Evolutionary conservation across 2,113 vertebrate genomes (phyloP).

Genomic region (Anser cygnoides): DNA sequence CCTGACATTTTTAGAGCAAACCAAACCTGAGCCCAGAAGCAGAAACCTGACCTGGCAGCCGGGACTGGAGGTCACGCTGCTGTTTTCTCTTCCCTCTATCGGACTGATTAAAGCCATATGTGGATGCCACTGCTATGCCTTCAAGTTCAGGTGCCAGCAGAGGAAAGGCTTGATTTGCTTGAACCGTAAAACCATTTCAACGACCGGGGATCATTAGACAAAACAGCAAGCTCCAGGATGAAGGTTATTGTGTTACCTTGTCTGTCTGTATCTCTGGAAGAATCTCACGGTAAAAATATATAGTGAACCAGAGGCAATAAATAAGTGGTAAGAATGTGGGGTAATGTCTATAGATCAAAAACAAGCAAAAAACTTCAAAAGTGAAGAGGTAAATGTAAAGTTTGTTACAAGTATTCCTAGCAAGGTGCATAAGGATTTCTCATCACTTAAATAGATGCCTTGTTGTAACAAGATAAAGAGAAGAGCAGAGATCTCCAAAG

Average conservation of each 20-base stretch:
- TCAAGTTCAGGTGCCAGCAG: neutral
- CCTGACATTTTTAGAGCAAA: neutral
- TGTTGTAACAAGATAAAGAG: neutral
- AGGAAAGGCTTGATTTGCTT: neutral
- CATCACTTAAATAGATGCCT: neutral
- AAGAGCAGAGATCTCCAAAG: neutral
- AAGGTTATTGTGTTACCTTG: neutral
- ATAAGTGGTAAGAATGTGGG: neutral
- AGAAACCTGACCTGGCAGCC: neutral
- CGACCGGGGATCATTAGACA: neutral
- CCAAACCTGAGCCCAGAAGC: neutral
- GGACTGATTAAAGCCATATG: slow-evolving; percentile 5
- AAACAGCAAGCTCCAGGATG: neutral
- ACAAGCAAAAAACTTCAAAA: neutral
- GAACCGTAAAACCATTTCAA: neutral
- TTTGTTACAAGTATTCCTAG: neutral
- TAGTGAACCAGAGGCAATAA: neutral
- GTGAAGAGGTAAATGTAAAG: neutral
- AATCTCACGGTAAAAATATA: neutral
- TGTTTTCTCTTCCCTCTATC: neutral
- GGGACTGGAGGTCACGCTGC: neutral
- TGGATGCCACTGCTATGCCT: neutral
- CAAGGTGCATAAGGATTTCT: neutral
- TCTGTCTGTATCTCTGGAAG: neutral
- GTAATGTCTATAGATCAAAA: neutral